A percentile compares a stretch with the other conserved stretches of the same genome.
Conservation (phyloP, 2,113 vertebrate genomes). For the Chrysochloris asiatica region DNA sequence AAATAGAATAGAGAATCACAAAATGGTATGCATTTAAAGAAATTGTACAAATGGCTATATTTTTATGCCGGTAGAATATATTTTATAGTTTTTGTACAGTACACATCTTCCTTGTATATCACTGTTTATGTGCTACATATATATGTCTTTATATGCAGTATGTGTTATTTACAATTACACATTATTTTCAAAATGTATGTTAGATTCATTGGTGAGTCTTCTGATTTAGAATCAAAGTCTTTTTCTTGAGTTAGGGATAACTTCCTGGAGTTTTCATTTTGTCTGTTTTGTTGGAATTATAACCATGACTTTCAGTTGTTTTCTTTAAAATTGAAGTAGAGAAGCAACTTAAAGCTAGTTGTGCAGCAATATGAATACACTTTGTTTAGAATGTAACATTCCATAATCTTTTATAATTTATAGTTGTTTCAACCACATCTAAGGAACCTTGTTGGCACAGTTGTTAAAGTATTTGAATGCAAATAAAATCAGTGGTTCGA, state of each 20-base stretch:
- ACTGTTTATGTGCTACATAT: too few species aligned
- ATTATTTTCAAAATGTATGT: too few species aligned
- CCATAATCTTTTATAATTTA: background rate
- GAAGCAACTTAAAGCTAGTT: background rate
- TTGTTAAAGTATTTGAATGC: too few species aligned
- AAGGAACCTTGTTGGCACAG: too few species aligned
- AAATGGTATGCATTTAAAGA: background rate
- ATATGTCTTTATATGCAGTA: too few species aligned
- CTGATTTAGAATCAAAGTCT: background rate
- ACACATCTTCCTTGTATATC: too few species aligned
- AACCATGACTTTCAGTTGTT: background rate
- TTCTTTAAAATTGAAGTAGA: background rate
- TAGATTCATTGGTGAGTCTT: background rate
- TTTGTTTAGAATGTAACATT: background rate
- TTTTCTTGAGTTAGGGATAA: constrained; percentile 18
- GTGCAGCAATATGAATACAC: background rate
- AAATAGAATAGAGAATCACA: background rate
- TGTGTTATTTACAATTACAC: too few species aligned
- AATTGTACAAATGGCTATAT: background rate
- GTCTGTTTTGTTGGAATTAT: background rate
- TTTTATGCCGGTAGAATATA: too few species aligned
- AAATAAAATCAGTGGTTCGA: too few species aligned
- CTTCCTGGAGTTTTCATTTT: background rate
- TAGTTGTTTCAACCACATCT: too few species aligned
- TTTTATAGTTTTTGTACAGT: too few species aligned